Evolutionary conservation across 2,113 vertebrate genomes (phyloP).

Genomic region (Macquaria australasica): DNA sequence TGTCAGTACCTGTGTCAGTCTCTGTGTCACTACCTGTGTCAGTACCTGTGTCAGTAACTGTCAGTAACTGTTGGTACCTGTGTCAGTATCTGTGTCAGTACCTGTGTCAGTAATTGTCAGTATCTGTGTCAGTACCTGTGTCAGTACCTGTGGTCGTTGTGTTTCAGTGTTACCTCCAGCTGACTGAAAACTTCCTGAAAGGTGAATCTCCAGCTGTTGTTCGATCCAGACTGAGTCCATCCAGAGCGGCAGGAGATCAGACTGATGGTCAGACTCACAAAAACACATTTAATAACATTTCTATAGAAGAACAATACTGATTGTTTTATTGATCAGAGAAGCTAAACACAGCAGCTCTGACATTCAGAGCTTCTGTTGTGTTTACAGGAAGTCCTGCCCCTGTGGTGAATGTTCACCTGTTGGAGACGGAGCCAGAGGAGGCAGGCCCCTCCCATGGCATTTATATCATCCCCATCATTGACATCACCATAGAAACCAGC

Average conservation of each 20-base stretch:
- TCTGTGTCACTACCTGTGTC: too few species aligned
- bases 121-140: too few species aligned
- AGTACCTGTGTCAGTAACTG: too few species aligned
- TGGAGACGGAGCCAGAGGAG: conserved; percentile 63
- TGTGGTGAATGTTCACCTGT: conserved; percentile 13
- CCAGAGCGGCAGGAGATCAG: conserved; percentile 49
- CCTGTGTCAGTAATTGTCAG: too few species aligned
- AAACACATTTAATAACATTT: not conserved
- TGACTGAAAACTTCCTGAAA: conserved; percentile 89
- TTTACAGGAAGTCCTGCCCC: conserved; percentile 26
- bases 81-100: too few species aligned
- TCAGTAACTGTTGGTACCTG: too few species aligned
- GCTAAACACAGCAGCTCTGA: too few species aligned
- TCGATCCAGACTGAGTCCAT: conserved; percentile 78
- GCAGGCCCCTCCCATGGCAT: conserved; percentile 82
- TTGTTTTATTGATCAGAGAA: not conserved
- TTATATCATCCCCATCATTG: conserved; percentile 87
- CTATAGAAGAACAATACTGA: not conserved
- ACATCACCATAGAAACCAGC: conserved; percentile 68
- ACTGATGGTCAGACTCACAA: not conserved
- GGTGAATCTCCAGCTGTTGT: conserved; percentile 87
- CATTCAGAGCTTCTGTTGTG: not conserved
- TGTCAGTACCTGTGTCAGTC: too few species aligned
- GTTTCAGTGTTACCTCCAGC: conserved; percentile 87
- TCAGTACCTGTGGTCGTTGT: conserved; percentile 12